Evolutionary conservation across 2,797 vertebrate species (phyloP), one percentile per base, ranked within the genome.

Genomic region (Acropternis orthonyx): DNA sequence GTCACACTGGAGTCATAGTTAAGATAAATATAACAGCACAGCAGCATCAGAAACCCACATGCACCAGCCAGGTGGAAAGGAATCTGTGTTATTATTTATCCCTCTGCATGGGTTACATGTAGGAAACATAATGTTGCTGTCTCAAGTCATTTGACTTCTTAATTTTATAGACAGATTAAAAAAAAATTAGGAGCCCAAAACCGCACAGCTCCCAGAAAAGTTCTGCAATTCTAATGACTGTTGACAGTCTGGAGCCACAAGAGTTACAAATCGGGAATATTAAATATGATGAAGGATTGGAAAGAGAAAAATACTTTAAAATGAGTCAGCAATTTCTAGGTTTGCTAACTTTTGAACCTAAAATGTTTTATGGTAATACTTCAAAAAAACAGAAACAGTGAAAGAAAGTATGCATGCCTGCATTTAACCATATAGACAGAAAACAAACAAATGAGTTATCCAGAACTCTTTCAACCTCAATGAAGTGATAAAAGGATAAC

Each of bases 1-100:
- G 3, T 19, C 0, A 1, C 36, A 15, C 19, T 58, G 13, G 23
- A 5, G 3, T 39, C 3, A 8, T 23, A 77, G 5, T 68, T 30
- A 46, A 0, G 5, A 48, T 62, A 16, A 73, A 54, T 15, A 36
- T 36, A 30, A 72, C 28, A 74, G 72, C 15, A 56, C 24, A 74
- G 36, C 11, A 72, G 12, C 28, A 65, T 37, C 39, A 87, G 34
- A 73, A 75, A 84, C 22, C 22, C 7, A 39, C 12, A 34, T 5
- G 44, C 12, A 56, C 14, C 48, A 86, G 22, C 9, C 49, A 32
- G 3, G 12, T 15, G 23, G 39, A 76, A 34, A 88, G 3, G 20
- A 12, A 56, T 55, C 79, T 13, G 28, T 27, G 28, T 22, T 36
- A 7, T 23, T 37, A 27, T 28, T 46, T 54, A 67, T 16, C 18